Base-by-base conservation (phyloP, 2,113 vertebrate genomes). In the Saguinus imperator region DNA sequence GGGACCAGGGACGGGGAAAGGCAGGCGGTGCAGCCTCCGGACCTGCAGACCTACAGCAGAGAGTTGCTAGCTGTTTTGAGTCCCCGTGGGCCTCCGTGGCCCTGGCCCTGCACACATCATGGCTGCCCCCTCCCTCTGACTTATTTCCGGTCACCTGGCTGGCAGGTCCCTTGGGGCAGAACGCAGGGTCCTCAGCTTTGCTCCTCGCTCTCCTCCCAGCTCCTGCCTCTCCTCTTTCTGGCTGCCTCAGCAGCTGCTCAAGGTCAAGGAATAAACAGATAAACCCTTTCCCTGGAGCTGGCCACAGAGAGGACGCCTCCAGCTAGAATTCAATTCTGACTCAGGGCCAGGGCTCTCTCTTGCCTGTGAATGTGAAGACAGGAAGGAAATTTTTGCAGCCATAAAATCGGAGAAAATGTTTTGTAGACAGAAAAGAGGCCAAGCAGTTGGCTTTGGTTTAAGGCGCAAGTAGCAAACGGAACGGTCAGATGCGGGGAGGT, bases 231-330 rank as follows among this genome's bases (percentile, higher is more conserved):
- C 27, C 57, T 14, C 18, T 91, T 45, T 77, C 95, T 10, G 25
- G 93, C 88, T 90, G 94, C 84, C 58, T 96, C 90, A 48, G 72
- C 66, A 87, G 37, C 64, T 0, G 80, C 72, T 94, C 94, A 97
- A 97, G 98, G 95, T 97, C 91, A 94, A 50, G 82, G 93, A 97
- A 95, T 80, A 95, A 93, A 94, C 92, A 96, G 95, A 96, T 68
- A 81, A 95, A 85, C 96, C 92, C 94, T 95, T 72, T 96, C 97
- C 95, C 95, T 45, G 90, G 89, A 94, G 95, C 88, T 35, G 0
- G 80, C 64, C 21, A 0, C 0, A 0, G 66, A 68, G 57, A 91
- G 80, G 90, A 48, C 6, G 84, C 95, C 89, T 96, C 97, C 95
- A 94, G 87, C 95, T 95, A 84, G 87, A 96, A 89, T 97, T 89